Percentiles rank a stretch among this genome's conserved stretches.
Conservation (phyloP, 2,797 vertebrate genomes). For the Enteromius unitaeniatus region DNA sequence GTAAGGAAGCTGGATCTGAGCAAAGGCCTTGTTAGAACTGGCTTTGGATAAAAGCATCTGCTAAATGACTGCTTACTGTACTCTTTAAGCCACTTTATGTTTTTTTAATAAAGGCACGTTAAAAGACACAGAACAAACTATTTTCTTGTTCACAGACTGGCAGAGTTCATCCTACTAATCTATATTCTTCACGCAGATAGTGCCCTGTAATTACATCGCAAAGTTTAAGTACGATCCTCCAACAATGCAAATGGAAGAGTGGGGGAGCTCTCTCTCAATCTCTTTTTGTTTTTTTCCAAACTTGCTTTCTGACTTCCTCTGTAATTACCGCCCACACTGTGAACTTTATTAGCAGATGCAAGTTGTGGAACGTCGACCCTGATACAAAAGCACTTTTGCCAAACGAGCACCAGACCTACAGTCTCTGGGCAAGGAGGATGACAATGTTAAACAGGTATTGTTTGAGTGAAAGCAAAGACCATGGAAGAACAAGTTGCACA, state of each 20-base stretch:
- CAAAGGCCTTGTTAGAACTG: neutral
- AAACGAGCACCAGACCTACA: neutral
- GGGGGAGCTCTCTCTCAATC: conserved; percentile 11
- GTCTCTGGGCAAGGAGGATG: neutral
- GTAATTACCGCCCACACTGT: conserved; percentile 41
- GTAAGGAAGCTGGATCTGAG: neutral
- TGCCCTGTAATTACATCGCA: conserved; percentile 34
- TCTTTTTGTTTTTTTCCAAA: conserved; percentile 43
- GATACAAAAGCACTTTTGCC: neutral
- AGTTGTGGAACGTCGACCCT: neutral
- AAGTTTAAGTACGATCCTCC: conserved; percentile 36
- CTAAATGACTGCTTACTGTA: conserved; percentile 19
- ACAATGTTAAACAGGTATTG: neutral
- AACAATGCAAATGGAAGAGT: conserved; percentile 31
- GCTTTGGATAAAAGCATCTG: neutral
- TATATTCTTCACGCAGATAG: conserved; percentile 1
- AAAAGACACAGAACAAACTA: conserved; percentile 12
- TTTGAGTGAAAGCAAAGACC: neutral
- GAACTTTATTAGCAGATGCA: neutral
- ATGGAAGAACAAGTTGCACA: neutral
- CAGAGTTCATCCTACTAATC: conserved; percentile 28
- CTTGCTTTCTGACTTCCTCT: conserved; percentile 34
- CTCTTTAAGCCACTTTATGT: neutral
- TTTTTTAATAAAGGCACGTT: conserved; percentile 16
- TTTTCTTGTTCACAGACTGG: conserved; percentile 27